These are phyloP conservation scores for Uria lomvia DNA, from an alignment of 2,113 vertebrate species.

Conservation along the genomic window DNA sequence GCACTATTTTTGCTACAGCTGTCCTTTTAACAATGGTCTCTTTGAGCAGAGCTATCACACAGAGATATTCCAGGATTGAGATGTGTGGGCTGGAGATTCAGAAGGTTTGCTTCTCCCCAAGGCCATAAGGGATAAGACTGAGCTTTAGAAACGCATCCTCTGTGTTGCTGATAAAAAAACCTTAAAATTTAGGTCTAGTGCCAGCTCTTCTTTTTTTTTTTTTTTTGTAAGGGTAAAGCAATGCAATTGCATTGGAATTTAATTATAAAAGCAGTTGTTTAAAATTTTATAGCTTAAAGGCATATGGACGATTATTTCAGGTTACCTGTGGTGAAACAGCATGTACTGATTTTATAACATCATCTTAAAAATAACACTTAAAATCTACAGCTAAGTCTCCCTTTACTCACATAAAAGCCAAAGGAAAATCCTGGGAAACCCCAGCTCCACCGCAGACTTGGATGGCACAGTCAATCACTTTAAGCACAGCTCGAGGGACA, in stretches of 20 bases:
- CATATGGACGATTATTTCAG: background rate
- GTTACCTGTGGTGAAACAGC: background rate
- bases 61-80: background rate
- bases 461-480: slow-evolving; percentile 86
- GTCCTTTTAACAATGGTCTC: fast-evolving
- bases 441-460: slow-evolving; percentile 89
- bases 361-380: background rate
- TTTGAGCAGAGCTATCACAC: background rate
- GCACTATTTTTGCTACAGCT: fast-evolving
- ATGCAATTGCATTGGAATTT: background rate
- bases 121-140: fast-evolving
- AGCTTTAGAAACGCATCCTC: background rate
- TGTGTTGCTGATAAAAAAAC: background rate
- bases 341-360: background rate
- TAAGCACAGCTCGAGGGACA: slow-evolving; percentile 83
- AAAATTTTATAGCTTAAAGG: background rate
- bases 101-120: background rate
- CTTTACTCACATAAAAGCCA: slow-evolving; percentile 88
- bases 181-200: background rate
- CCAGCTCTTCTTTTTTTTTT: background rate
- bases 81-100: background rate
- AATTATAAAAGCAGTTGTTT: background rate
- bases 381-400: background rate
- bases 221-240: background rate
- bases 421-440: slow-evolving; percentile 86